phyloP scores from a whole-genome alignment of 1,140 invertebrate species.

The Linepithema humile region DNA sequence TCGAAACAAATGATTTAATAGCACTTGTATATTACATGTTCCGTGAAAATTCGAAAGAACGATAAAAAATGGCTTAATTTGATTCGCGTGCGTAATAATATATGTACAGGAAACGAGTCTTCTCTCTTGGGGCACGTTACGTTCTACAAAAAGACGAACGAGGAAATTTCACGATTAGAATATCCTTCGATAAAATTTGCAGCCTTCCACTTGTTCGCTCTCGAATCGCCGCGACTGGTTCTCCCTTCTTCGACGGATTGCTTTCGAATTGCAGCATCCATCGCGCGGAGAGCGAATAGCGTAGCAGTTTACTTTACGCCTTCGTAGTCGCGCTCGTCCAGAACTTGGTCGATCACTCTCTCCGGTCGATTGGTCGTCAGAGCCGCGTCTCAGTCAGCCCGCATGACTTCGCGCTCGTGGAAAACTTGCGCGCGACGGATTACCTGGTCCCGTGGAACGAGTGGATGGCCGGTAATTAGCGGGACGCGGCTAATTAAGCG shows the following conservation, averaged over 20 bases:
- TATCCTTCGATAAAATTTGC: conserved; percentile 4
- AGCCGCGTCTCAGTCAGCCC: too few relatives aligned
- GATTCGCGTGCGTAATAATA: background rate
- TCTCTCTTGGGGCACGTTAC: background rate
- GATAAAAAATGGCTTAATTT: background rate
- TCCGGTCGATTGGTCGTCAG: background rate
- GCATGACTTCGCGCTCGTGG: background rate
- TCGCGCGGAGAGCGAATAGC: background rate
- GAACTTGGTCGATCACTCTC: conserved; percentile 10
- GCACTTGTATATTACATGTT: background rate
- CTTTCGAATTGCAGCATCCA: conserved; percentile 20
- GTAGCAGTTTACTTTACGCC: background rate
- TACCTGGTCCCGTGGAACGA: too few relatives aligned
- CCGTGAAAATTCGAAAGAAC: background rate
- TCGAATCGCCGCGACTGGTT: background rate
- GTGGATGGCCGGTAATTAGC: conserved; percentile 2
- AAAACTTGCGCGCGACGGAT: too few relatives aligned
- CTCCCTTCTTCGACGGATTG: background rate
- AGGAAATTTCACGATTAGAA: conserved; percentile 16
- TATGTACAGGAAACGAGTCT: background rate
- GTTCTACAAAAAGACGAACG: background rate
- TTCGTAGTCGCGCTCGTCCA: background rate
- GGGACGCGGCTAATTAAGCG: conserved; percentile 38
- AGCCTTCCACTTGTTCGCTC: background rate
- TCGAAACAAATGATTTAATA: too few relatives aligned